Base-by-base conservation (phyloP, 2,888 invertebrate genomes). In the Drosophila neotestacea region DNA sequence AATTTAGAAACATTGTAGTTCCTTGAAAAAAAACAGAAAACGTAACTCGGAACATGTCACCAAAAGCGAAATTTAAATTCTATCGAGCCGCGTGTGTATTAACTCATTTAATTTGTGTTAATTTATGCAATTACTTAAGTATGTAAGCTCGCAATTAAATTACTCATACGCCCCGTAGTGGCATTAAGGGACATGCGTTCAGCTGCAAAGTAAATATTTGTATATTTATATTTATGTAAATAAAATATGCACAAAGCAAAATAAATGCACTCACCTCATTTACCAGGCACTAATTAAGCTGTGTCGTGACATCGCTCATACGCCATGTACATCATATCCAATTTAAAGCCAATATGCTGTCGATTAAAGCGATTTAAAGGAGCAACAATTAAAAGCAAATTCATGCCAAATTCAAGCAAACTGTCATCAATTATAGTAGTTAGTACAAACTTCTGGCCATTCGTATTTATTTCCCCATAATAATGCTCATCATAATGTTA, bases 401-500 rank as follows among this genome's bases (percentile, higher is more conserved):
- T 11, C 28, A 44, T 56, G 36, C 36, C 28, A 28, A 56, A 47
- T 46, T 30, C 27, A 28, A 28, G 48, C n/a, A 4, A 50, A 36
- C 28, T 55, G 62, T 38, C 55, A 55, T 46, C 41, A 54, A 62
- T 55, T 52, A 61, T 42, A 7, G 30, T 10, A 58, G 48, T 58
- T 36, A 44, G 55, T 56, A 34, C 44, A 32, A 44, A 22, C n/a
- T 28, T 44, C 13, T 13, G 36, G 27, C 44, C 10, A 44, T 56
- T 44, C 42, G 6, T 28, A 34, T 70, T 16, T 34, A 30, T 54
- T 48, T 52, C 10, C 22, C 58, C 39, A 52, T 13, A 34, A 54
- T 52, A 64, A 55, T 58, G 44, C 70, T 68, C 41, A 58, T 41
- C 32, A 30, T 64, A 51, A 41, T 46, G 41, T 28, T 66, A 50